These are phyloP conservation scores for Phaedon cochleariae DNA, from an alignment of 2,888 invertebrate species.

Conservation along the genomic window DNA sequence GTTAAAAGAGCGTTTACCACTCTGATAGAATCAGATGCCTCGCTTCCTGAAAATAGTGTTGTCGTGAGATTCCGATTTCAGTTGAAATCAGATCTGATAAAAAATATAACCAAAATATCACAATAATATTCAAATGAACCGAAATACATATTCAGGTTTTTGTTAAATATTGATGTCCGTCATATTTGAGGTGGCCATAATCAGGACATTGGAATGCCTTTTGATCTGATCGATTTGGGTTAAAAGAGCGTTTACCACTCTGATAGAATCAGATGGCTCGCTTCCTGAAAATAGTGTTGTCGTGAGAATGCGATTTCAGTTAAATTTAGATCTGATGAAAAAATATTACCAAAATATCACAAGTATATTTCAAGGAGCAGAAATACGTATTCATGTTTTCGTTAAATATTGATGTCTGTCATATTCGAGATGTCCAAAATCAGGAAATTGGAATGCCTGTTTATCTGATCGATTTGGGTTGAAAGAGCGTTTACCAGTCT, in stretches of 20 bases:
- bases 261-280: conserved; percentile 94
- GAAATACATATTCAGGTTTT: no score
- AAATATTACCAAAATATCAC: no score
- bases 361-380: no score
- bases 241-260: conserved; percentile 95
- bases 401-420: conserved; percentile 87
- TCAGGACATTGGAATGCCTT: conserved; percentile 86
- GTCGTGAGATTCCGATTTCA: no score
- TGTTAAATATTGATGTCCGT: conserved; percentile 89
- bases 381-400: no score
- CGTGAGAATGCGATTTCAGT: no score
- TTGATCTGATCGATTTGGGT: conserved; percentile 93
- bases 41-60: conserved; percentile 73
- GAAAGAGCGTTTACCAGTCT: conserved; percentile 96
- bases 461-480: conserved; percentile 92
- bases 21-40: conserved; percentile 94
- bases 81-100: no score
- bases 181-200: conserved; percentile 95
- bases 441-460: conserved; percentile 87
- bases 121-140: no score
- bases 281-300: conserved; percentile 70
- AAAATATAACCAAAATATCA: no score
- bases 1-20: conserved; percentile 97
- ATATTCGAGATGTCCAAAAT: conserved; percentile 96
- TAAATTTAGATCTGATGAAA: no score